Conservation (phyloP, 2,797 vertebrate species). For the Diceros bicornis region DNA sequence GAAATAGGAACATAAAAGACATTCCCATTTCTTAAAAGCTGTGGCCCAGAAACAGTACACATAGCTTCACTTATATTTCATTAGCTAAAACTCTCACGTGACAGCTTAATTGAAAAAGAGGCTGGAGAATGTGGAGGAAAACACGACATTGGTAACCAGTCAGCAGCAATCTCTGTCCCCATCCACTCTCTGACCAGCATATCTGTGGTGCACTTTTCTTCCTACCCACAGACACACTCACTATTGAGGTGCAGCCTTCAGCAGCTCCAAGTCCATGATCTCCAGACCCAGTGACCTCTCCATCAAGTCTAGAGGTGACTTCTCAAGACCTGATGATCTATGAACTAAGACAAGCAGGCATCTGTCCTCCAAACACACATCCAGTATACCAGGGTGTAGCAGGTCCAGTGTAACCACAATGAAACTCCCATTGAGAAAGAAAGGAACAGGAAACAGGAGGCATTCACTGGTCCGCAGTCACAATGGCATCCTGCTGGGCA, state of each 20-base stretch:
- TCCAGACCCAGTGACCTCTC: background rate
- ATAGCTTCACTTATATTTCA: background rate
- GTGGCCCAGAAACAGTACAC: background rate
- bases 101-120: background rate
- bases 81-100: background rate
- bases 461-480: rapidly evolving
- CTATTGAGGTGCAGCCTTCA: no score
- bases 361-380: background rate
- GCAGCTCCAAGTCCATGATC: no score
- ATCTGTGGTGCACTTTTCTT: no score
- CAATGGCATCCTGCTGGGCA: background rate
- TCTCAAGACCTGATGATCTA: background rate
- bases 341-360: background rate
- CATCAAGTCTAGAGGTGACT: background rate
- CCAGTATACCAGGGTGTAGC: background rate
- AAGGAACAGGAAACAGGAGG: background rate
- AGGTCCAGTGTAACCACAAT: background rate
- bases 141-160: background rate
- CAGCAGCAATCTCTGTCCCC: background rate
- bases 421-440: background rate
- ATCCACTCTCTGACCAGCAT: background rate
- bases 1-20: background rate
- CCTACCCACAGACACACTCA: background rate
- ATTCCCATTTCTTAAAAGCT: background rate
- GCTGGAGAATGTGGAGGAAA: background rate